Conservation (phyloP, 2,113 vertebrate species). For the Pelecanoides urinatrix region DNA sequence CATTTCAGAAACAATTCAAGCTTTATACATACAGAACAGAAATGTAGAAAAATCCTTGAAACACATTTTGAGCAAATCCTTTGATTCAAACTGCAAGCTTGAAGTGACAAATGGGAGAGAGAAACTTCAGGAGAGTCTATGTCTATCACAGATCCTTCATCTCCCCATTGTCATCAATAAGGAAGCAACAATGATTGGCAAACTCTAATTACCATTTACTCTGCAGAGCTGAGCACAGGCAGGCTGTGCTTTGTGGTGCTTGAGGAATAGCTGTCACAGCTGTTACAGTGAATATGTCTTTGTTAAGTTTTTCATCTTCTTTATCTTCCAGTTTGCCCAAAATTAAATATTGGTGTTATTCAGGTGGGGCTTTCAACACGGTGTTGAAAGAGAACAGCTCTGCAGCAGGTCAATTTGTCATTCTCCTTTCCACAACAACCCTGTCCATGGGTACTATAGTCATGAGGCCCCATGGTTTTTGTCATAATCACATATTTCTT, state of each 20-base stretch:
- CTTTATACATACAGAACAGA: neutral
- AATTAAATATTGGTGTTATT: neutral
- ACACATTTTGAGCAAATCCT: neutral
- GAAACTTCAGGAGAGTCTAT: neutral
- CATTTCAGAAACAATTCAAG: neutral
- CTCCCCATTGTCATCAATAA: neutral
- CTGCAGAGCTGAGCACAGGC: neutral
- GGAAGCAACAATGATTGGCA: neutral
- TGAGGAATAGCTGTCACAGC: neutral
- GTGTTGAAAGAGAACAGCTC: neutral
- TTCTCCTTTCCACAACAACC: neutral
- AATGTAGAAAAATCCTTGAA: neutral
- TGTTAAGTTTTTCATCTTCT: neutral
- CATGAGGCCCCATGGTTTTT: neutral
- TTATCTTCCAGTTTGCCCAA: neutral
- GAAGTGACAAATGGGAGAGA: neutral
- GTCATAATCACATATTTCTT: neutral
- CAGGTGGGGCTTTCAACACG: neutral
- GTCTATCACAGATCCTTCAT: neutral
- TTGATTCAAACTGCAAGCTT: neutral
- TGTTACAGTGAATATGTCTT: neutral
- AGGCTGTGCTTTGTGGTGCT: neutral
- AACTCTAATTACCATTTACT: slow-evolving; percentile 1
- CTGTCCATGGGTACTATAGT: neutral
- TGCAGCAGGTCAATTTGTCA: neutral